Evolutionary conservation across 2,113 vertebrate species (phyloP).

Genomic region (Syngnathoides biaculeatus): DNA sequence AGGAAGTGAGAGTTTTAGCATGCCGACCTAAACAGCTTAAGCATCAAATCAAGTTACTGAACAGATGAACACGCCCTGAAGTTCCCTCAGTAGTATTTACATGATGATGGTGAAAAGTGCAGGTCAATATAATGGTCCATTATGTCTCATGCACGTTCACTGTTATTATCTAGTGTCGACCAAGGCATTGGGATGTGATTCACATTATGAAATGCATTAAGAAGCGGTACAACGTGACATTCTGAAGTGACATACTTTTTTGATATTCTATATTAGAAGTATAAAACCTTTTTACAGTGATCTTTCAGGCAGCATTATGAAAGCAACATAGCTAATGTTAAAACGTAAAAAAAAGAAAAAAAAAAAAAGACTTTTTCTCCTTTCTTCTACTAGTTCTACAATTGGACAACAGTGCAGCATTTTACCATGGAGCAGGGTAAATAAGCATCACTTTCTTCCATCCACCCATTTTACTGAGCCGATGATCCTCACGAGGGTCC

Average conservation of each 20-base stretch:
- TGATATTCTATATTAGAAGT: too few species aligned
- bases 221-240: neutral
- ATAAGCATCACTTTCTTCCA: too few species aligned
- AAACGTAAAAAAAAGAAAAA: too few species aligned
- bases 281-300: too few species aligned
- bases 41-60: neutral
- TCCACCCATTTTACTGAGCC: too few species aligned
- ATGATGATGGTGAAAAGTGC: neutral
- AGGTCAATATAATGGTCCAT: neutral
- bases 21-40: neutral
- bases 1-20: neutral
- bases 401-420: too few species aligned
- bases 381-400: too few species aligned
- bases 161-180: neutral
- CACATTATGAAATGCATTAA: slow-evolving; percentile 6
- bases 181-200: neutral
- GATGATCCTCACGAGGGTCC: too few species aligned
- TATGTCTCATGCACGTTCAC: neutral
- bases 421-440: too few species aligned
- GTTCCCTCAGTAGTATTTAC: neutral
- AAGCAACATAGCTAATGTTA: too few species aligned
- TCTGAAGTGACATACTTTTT: neutral
- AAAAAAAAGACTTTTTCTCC: too few species aligned
- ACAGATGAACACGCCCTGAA: neutral
- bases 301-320: too few species aligned